Percentiles rank a stretch among this genome's conserved stretches.
phyloP scores from a whole-genome alignment of 2,797 vertebrate species.

The Myotis myotis region DNA sequence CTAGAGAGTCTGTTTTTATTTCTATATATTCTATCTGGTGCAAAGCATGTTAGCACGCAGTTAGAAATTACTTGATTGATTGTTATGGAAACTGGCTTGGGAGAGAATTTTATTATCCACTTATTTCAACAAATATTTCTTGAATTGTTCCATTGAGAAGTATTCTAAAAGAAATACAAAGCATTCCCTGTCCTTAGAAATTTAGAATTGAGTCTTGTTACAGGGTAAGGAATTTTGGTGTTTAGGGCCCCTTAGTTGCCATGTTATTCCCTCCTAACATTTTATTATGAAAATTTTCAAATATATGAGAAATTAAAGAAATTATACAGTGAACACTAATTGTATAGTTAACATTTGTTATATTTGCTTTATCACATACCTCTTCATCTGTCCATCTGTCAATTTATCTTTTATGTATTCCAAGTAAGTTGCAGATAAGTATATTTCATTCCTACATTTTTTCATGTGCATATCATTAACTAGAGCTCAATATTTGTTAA shows the following conservation, averaged over 20 bases:
- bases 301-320: conserved; percentile 25
- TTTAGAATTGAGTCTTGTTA: conserved; percentile 31
- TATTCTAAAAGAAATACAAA: conserved; percentile 32
- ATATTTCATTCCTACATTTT: background rate
- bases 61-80: conserved; percentile 4
- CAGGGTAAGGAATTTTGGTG: background rate
- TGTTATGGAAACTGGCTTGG: background rate
- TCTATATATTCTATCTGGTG: background rate
- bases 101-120: conserved; percentile 22
- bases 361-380: background rate
- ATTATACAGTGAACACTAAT: background rate
- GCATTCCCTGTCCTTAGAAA: background rate
- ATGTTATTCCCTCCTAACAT: background rate
- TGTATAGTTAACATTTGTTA: background rate
- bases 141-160: conserved; percentile 25
- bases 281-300: conserved; percentile 53
- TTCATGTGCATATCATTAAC: background rate
- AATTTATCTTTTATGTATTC: conserved; percentile 20
- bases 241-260: background rate
- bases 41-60: background rate
- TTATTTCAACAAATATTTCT: conserved; percentile 28
- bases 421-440: conserved; percentile 18
- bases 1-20: background rate
- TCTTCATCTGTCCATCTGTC: background rate
- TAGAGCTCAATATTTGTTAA: conserved; percentile 9